Base-by-base conservation (phyloP, 2,113 vertebrate genomes). In the Arvicanthis niloticus region DNA sequence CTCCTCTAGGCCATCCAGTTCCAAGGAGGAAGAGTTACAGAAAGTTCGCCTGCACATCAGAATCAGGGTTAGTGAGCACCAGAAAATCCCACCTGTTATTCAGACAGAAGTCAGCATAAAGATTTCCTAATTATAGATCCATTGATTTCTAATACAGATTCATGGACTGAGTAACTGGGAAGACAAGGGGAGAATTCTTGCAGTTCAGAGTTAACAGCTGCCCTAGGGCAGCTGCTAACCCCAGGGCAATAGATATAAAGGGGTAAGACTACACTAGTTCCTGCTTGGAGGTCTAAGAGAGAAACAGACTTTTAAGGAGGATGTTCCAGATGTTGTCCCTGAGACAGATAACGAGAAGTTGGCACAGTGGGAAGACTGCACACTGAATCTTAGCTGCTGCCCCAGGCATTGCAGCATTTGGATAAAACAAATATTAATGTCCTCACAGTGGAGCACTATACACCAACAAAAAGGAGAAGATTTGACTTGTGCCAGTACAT, bases 11-110 rank as follows among this genome's bases (percentile, higher is more conserved):
- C 0, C 91, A 94, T 10, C 0, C 89, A 93, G 72, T 40, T 11
- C 12, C 0, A 1, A 4, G 48, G 19, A 89, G 24, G 24, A 5
- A 15, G 19, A 8, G 21, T 11, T 3, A 2, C n/a, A 17, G 48
- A n/a, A 65, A 8, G 26, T 68, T 45, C 24, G 48, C 26, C 13
- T 72, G 17, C 53, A 58, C 0, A 0, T 34, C 51, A 48, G 42
- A 76, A 96, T 65, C 17, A 21, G 11, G 2, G 2, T 19, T 42
- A 4, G 67, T 51, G 37, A 42, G 48, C 37, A 15, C 80, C 48
- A 73, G 62, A 84, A 82, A 88, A 67, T 16, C 51, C 45, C 7
- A 3, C 31, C 77, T 34, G 17, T 17, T 76, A 17, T 62, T 60
- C 53, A 96, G 53, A 56, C 15, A 76, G 19, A 87, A 65, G 19